These are phyloP conservation scores for Stictonetta naevosa DNA, from an alignment of 2,113 vertebrate species.

Conservation along the genomic window DNA sequence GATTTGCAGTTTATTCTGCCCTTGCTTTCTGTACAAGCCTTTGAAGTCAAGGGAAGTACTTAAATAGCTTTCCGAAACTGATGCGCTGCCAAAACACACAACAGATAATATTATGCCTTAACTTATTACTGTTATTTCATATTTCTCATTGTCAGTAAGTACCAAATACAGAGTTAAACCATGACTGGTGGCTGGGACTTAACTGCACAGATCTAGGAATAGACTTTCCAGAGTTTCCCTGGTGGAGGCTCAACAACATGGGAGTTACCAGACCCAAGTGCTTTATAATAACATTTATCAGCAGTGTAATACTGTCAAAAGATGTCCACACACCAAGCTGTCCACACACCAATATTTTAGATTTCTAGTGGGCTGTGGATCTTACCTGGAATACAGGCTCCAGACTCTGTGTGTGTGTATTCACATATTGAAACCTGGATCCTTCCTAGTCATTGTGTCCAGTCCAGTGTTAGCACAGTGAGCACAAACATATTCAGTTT, in stretches of 20 bases:
- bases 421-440: not conserved
- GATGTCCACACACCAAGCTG: not conserved
- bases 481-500: not conserved
- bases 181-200: not conserved
- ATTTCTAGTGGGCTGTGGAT: not conserved
- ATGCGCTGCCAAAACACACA: not conserved
- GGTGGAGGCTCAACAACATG: not conserved
- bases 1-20: constrained; percentile 4
- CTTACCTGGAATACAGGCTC: not conserved
- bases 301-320: not conserved
- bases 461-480: not conserved
- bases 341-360: not conserved
- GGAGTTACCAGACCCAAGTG: not conserved
- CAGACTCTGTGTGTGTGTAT: not conserved
- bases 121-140: not conserved
- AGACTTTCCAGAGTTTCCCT: not conserved
- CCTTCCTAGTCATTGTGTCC: not conserved
- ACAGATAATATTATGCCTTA: not conserved
- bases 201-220: not conserved
- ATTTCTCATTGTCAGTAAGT: not conserved
- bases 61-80: constrained; percentile 6
- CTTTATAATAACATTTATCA: not conserved
- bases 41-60: constrained; percentile 24
- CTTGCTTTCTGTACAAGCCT: not conserved
- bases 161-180: not conserved